Base-by-base conservation (phyloP, 2,797 vertebrate species). In the Liparis tanakae region DNA sequence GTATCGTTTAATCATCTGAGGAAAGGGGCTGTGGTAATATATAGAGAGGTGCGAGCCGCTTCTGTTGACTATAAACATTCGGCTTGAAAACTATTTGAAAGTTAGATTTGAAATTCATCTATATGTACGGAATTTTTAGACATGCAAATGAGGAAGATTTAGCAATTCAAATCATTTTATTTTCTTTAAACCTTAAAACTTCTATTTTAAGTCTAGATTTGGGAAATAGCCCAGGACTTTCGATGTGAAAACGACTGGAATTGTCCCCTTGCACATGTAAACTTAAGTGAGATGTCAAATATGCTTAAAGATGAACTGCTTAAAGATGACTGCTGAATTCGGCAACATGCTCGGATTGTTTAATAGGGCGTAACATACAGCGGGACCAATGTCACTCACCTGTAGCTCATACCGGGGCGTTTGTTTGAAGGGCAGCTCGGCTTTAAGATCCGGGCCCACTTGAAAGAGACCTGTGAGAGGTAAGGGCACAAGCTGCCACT, bases 1-100 rank as follows among this genome's bases (percentile, higher is more conserved):
- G 79, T 89, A 87, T 89, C 84, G 34, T 85, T 89, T 92, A 86
- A 91, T 93, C 89, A 88, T 91, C 85, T 77, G 81, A 90, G 83
- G 70, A 81, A 85, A 86, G 86, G 82, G 85, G 76, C 63, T 84
- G 70, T 81, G 82, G 78, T 82, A 71, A 87, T 82, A 81, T 78
- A 85, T 82, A 85, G 81, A 83, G 83, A 91, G 85, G 82, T 88
- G 85, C 14, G 41, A 61, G 70, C 77, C 51, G 70, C 77, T 54
- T 85, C 71, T 81, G 80, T 87, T 81, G 72, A 85, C 82, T 78
- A 78, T 85, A 80, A 85, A 88, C 84, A 91, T 88, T 87, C 71
- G 67, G 67, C 81, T 70, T 88, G 79, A 86, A 87, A 88, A 78
- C 78, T 82, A 84, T 83, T 67, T 82, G 58, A 89, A 86, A 83